Conservation (phyloP, 1,140 invertebrate genomes). For the Catajapyx aquilonaris region DNA sequence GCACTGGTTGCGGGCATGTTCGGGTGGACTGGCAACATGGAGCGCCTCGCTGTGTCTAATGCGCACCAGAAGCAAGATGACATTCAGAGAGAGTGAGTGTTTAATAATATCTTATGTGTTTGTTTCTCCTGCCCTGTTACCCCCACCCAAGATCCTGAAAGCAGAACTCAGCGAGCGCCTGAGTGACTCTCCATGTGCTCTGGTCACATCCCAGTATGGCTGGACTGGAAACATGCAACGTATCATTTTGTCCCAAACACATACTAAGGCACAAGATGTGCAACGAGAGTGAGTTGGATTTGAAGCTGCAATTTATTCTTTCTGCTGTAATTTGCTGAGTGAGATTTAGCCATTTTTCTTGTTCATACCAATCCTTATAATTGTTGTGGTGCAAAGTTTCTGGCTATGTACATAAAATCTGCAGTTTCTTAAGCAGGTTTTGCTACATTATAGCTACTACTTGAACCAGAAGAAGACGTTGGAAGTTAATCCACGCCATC, state of each 20-base stretch:
- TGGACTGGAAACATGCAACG: constrained; percentile 53
- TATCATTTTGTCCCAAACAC: constrained; percentile 42
- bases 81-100: constrained; percentile 46
- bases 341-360: constrained; percentile 5
- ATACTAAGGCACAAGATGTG: constrained; percentile 39
- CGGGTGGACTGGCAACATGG: constrained; percentile 99
- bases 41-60: constrained; percentile 83
- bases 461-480: constrained; percentile 91
- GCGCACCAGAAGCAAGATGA: constrained; percentile 93
- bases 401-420: no score
- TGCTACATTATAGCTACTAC: constrained; percentile 61
- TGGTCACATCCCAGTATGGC: constrained; percentile 40
- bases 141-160: constrained; percentile 31
- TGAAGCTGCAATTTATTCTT: not conserved
- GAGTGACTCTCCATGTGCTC: constrained; percentile 36
- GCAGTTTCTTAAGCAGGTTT: no score
- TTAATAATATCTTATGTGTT: not conserved
- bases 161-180: constrained; percentile 37
- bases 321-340: not conserved
- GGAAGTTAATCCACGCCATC: constrained; percentile 95
- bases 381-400: no score
- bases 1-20: constrained; percentile 92
- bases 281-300: constrained; percentile 26
- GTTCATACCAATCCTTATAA: not conserved
- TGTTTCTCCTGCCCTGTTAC: no score